Percentiles rank a stretch among this genome's conserved stretches.
Conservation (phyloP, 2,113 vertebrate genomes). For the chimpanzee (Pan troglodytes) region DNA sequence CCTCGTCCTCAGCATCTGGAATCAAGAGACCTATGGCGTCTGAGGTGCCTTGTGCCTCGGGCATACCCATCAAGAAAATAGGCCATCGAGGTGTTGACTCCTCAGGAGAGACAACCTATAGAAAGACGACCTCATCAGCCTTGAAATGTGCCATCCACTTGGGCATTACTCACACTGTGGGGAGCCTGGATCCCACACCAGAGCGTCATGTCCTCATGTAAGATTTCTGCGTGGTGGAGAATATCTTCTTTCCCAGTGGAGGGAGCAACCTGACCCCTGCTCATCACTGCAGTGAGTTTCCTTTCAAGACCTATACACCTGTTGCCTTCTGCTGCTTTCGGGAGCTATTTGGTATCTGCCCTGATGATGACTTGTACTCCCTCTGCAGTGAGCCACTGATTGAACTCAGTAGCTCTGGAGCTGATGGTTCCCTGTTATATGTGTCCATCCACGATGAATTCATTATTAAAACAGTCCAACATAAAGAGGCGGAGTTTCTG, state of each 20-base stretch:
- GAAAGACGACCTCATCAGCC: constrained; percentile 86
- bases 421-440: constrained; percentile 95
- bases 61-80: no score
- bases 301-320: constrained; percentile 96
- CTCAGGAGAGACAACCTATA: no score
- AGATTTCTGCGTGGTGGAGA: constrained; percentile 97
- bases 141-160: constrained; percentile 96
- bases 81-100: no score
- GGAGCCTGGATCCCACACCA: constrained; percentile 95
- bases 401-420: constrained; percentile 94
- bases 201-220: constrained; percentile 98
- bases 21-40: no score
- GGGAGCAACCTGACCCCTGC: constrained; percentile 96
- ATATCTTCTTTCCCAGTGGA: constrained; percentile 97
- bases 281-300: constrained; percentile 96
- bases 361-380: constrained; percentile 95
- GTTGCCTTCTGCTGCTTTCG: constrained; percentile 97
- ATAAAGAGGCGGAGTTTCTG: constrained; percentile 96
- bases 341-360: constrained; percentile 95
- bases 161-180: constrained; percentile 95
- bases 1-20: no score
- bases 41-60: no score
- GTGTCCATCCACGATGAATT: constrained; percentile 96
- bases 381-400: constrained; percentile 94
- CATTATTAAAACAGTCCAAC: constrained; percentile 97